phyloP scores from a whole-genome alignment of 2,888 invertebrate genomes.

The Cheilosia grossa region DNA sequence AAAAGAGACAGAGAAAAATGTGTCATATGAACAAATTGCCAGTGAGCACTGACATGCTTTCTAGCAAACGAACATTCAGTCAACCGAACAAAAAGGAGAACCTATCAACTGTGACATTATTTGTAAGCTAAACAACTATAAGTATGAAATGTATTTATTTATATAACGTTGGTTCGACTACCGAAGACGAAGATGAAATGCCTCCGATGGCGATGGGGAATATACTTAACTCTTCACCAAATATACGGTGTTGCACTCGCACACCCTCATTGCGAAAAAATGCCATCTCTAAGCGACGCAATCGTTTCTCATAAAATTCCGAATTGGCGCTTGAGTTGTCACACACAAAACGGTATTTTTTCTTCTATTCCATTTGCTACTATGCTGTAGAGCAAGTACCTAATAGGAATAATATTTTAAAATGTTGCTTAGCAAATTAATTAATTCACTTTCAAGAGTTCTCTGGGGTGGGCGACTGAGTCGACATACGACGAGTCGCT shows the following conservation, averaged over 20 bases:
- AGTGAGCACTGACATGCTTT: conserved; percentile 69
- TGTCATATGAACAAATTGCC: conserved; percentile 71
- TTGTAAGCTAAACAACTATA: conserved; percentile 6
- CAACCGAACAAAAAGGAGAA: conserved; percentile 66
- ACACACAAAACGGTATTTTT: conserved; percentile 18
- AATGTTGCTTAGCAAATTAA: conserved; percentile 53
- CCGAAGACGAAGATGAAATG: conserved; percentile 28
- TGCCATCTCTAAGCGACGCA: conserved; percentile 14
- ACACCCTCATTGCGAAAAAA: neutral
- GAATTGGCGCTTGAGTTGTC: conserved; percentile 67
- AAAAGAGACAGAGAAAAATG: conserved; percentile 26
- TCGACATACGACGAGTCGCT: conserved; percentile 26
- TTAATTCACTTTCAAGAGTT: conserved; percentile 63
- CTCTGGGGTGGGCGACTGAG: conserved; percentile 67
- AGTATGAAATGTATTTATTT: conserved; percentile 17
- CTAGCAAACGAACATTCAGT: conserved; percentile 59
- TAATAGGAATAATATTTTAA: conserved; percentile 49
- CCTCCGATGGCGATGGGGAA: conserved; percentile 44
- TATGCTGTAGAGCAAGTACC: conserved; percentile 1
- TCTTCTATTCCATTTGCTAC: conserved; percentile 14
- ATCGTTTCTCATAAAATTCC: conserved; percentile 23
- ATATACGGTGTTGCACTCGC: conserved; percentile 2
- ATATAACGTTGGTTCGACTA: conserved; percentile 39
- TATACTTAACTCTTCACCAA: conserved; percentile 34
- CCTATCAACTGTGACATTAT: conserved; percentile 73